A percentile compares a stretch with the other conserved stretches of the same genome.
These are phyloP conservation scores for Drepanosiphum platanoidis DNA, from an alignment of 2,888 invertebrate genomes.

Conservation along the genomic window DNA sequence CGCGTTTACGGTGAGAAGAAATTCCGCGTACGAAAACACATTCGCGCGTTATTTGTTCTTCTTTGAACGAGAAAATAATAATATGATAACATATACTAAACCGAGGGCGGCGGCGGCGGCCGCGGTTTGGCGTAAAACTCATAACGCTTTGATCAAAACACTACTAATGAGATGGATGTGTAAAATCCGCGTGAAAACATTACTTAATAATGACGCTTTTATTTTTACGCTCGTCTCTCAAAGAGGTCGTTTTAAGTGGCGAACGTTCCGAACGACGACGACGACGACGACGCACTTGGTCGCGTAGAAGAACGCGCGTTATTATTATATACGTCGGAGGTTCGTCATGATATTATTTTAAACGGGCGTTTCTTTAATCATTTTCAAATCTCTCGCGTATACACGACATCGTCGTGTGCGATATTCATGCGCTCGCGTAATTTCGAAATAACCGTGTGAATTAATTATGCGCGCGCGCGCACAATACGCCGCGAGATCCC, in stretches of 20 bases:
- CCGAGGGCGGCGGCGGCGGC: too few species aligned
- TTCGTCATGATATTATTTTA: background rate
- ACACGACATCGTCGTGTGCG: background rate
- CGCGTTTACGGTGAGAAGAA: too few species aligned
- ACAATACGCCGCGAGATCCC: background rate
- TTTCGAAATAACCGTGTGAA: slow-evolving; percentile 3
- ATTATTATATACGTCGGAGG: background rate
- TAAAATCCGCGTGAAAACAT: background rate
- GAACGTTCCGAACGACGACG: background rate
- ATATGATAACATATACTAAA: too few species aligned
- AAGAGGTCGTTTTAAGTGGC: background rate
- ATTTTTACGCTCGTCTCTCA: background rate
- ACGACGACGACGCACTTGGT: background rate
- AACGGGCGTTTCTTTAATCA: background rate
- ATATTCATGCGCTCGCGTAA: background rate
- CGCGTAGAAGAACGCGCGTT: background rate
- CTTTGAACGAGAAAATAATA: too few species aligned
- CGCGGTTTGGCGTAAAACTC: too few species aligned
- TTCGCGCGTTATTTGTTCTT: too few species aligned
- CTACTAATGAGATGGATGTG: background rate
- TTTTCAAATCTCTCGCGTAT: background rate
- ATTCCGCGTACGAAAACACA: too few species aligned
- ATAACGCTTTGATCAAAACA: background rate
- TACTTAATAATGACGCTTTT: background rate
- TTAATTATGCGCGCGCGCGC: background rate